Base-by-base conservation (phyloP, 1,140 invertebrate species). In the Drosophila tropicalis region DNA sequence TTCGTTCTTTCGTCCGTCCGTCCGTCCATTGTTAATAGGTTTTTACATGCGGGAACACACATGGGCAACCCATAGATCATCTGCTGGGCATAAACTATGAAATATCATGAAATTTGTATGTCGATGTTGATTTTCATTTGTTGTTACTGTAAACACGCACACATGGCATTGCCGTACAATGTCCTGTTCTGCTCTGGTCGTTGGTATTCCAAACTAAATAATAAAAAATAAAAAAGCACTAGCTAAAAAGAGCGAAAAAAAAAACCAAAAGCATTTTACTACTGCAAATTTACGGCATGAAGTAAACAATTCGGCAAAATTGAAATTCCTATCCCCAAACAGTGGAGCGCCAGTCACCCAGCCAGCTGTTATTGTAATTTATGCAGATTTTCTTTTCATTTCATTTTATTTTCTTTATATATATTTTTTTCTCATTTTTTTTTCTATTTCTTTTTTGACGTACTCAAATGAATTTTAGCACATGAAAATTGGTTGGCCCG, bases 31-130 rank as follows among this genome's bases (percentile, higher is more conserved):
- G 84, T 76, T 86, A 86, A 86, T 89, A 72, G 83, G 63, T 71
- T 83, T 89, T 83, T 71, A 84, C 84, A 86, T 87, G 76, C 76
- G 68, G 71, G 57, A 55, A 54, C 60, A 55, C 64, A 70, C 40
- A 73, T 58, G 75, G 36, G 44, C 78, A 84, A 71, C 79, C 54
- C 79, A 86, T 79, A 87, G 84, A 83, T 86, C 84, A 87, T 87
- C 84, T 83, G 67, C 41, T 58, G 63, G 69, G 75, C 82, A 87
- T 87, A 85, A 85, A 85, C 82, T 87, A 85, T 81, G 62, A 78
- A 67, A 83, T 83, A 86, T 86, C 83, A 87, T 86, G 84, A 83
- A 87, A 87, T 76, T 71, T 87, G 70, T 79, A 76, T 87, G 67
- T 68, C 64, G 57, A 66, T 85, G 81, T 85, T 85, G 81, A 85